Conservation (phyloP, 1,140 invertebrate species). For the Trinorchestia longiramus region DNA sequence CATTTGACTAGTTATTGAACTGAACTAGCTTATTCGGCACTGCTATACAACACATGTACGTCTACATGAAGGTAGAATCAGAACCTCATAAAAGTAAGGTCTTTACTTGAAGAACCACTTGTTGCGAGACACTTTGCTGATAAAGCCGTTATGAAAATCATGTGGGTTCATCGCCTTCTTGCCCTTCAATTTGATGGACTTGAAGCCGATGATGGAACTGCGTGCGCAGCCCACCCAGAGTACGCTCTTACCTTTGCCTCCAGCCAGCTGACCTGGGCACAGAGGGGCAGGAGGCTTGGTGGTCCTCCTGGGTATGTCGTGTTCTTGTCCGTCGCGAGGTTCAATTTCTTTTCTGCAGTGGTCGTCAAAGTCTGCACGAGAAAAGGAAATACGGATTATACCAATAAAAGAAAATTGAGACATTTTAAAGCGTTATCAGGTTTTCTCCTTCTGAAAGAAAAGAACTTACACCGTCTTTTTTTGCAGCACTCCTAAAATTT, state of each 20-base stretch:
- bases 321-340: constrained; percentile 13
- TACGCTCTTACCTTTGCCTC: constrained; percentile 49
- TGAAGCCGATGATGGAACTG: constrained; percentile 59
- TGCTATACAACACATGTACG: too few species aligned
- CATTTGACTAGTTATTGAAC: too few species aligned
- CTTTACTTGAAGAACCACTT: constrained; percentile 25
- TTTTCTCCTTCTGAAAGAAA: not conserved
- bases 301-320: not conserved
- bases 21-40: too few species aligned
- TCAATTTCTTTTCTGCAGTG: not conserved
- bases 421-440: too few species aligned
- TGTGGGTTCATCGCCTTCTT: constrained; percentile 62
- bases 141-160: constrained; percentile 65
- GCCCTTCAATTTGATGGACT: constrained; percentile 58
- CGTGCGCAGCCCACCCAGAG: constrained; percentile 59
- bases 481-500: not conserved
- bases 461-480: not conserved
- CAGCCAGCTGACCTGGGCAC: not conserved
- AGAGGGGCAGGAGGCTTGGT: not conserved
- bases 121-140: constrained; percentile 57
- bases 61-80: too few species aligned
- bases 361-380: not conserved
- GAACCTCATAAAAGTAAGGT: not conserved
- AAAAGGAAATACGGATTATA: not conserved
- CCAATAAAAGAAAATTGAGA: not conserved